Conservation (phyloP, 2,888 invertebrate genomes). For the Aromia moschata region DNA sequence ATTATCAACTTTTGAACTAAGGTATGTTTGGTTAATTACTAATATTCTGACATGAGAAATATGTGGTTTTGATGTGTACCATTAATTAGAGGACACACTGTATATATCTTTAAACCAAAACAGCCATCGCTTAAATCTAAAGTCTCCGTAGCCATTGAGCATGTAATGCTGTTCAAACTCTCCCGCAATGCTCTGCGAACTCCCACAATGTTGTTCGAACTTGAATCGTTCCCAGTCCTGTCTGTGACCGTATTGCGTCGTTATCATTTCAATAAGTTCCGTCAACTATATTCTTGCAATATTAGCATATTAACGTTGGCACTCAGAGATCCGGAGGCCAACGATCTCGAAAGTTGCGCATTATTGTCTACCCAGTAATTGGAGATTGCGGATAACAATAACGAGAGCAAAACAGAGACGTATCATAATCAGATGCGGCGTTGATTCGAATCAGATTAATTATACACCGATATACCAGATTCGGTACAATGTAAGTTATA, state of each 20-base stretch:
- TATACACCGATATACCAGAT: conserved; percentile 21
- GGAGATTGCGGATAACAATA: conserved; percentile 37
- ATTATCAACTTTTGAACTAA: no score
- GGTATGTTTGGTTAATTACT: no score
- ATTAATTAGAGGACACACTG: no score
- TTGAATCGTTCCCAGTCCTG: background rate
- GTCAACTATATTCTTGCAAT: conserved; percentile 33
- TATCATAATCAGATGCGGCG: conserved; percentile 31
- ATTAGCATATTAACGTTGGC: conserved; percentile 33
- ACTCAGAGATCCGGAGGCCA: conserved; percentile 23
- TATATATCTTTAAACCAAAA: no score
- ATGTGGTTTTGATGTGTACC: no score
- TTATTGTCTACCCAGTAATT: conserved; percentile 37
- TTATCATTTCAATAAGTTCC: conserved; percentile 22
- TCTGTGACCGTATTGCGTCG: background rate
- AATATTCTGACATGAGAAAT: no score
- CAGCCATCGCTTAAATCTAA: no score
- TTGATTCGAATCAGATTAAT: conserved; percentile 24
- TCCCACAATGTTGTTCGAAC: background rate
- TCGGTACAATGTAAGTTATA: background rate
- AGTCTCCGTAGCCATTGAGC: no score
- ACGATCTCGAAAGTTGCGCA: background rate
- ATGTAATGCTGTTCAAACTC: no score
- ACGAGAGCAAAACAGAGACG: conserved; percentile 33
- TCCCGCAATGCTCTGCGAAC: no score